Conservation (phyloP, 1,140 invertebrate species). For the Helicoverpa zea region DNA sequence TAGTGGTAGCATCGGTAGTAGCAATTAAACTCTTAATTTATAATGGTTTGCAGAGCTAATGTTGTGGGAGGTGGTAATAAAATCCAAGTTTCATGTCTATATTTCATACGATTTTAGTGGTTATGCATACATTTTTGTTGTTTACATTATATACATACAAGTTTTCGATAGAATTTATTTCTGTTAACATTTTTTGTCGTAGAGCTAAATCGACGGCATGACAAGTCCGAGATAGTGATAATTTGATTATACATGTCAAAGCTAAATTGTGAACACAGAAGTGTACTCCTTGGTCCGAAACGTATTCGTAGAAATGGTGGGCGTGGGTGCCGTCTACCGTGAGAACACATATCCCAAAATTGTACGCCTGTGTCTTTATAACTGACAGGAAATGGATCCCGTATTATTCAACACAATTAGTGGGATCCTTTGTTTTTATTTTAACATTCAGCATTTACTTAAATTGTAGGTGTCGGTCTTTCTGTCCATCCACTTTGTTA, state of each 20-base stretch:
- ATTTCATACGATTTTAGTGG: constrained; percentile 26
- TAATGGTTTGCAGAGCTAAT: constrained; percentile 33
- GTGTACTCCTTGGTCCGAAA: constrained; percentile 71
- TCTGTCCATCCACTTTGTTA: constrained; percentile 48
- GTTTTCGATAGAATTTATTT: constrained; percentile 8
- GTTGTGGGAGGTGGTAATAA: constrained; percentile 21
- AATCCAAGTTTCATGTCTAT: constrained; percentile 34
- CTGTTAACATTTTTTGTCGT: background rate
- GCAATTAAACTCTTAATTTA: constrained; percentile 24
- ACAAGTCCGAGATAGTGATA: constrained; percentile 38
- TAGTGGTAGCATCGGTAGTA: constrained; percentile 4
- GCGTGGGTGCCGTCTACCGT: constrained; percentile 70
- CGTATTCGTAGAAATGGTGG: constrained; percentile 78
- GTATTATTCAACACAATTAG: constrained; percentile 50
- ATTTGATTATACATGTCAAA: constrained; percentile 65
- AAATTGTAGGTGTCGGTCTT: constrained; percentile 53
- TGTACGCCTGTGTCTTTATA: constrained; percentile 64
- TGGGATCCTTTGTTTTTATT: constrained; percentile 53
- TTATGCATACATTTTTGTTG: constrained; percentile 27
- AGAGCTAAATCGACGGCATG: background rate
- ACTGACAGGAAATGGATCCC: constrained; percentile 51
- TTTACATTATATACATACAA: constrained; percentile 34
- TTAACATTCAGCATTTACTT: constrained; percentile 45
- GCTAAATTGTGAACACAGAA: constrained; percentile 76
- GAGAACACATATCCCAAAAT: constrained; percentile 78